Evolutionary conservation across 2,797 vertebrate genomes (phyloP).

Genomic region (Anisognathus igniventris): DNA sequence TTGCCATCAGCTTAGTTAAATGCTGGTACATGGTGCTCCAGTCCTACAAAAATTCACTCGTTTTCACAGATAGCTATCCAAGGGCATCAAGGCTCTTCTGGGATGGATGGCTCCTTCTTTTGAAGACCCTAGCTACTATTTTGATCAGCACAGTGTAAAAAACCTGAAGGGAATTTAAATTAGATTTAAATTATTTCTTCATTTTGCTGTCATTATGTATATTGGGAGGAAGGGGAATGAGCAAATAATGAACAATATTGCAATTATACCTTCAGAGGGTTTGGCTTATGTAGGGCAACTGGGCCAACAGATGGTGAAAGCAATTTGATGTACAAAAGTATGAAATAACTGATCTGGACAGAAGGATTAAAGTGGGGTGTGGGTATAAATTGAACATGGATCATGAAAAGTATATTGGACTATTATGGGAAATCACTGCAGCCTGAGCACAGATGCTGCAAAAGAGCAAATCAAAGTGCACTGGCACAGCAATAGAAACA

Average conservation of each 20-base stretch:
- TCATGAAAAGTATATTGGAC: not conserved
- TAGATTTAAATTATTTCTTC: slow-evolving; percentile 19
- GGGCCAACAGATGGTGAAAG: slow-evolving; percentile 47
- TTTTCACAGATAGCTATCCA: slow-evolving; percentile 30
- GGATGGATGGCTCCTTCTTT: slow-evolving; percentile 9
- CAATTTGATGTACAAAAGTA: slow-evolving; percentile 34
- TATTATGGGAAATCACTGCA: slow-evolving; percentile 35
- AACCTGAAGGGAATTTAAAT: slow-evolving; percentile 48
- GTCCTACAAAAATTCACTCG: not conserved
- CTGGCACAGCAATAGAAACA: not conserved
- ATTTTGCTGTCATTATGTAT: not conserved
- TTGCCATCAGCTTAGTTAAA: not conserved
- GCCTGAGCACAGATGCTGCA: slow-evolving; percentile 40
- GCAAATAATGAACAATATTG: slow-evolving; percentile 44
- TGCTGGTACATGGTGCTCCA: not conserved
- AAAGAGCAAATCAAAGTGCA: not conserved
- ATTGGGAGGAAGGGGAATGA: not conserved
- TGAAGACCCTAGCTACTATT: slow-evolving; percentile 37
- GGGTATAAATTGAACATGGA: slow-evolving; percentile 18
- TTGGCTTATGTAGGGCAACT: slow-evolving; percentile 38
- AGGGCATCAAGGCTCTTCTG: slow-evolving; percentile 5
- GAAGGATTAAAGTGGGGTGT: slow-evolving; percentile 17
- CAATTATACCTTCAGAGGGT: slow-evolving; percentile 37
- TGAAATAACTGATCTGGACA: slow-evolving; percentile 48
- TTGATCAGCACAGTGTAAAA: slow-evolving; percentile 16